Evolutionary conservation across 2,113 vertebrate species (phyloP).

Genomic region (Mobula birostris): DNA sequence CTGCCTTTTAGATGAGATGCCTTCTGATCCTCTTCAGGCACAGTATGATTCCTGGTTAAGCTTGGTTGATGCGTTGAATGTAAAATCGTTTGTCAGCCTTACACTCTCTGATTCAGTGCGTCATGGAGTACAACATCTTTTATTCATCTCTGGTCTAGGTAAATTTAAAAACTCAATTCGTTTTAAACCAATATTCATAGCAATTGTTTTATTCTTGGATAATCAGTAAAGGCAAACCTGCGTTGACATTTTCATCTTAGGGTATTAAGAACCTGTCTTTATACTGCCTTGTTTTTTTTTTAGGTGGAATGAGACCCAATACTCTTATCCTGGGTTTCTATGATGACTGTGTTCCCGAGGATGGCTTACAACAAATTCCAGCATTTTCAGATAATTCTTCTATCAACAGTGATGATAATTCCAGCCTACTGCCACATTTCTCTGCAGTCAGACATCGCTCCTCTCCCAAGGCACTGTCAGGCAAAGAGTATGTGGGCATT

Average conservation of each 20-base stretch:
- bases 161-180: conserved; percentile 43
- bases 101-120: conserved; percentile 72
- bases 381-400: conserved; percentile 42
- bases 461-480: conserved; percentile 53
- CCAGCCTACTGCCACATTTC: conserved; percentile 55
- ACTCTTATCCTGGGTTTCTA: conserved; percentile 83
- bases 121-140: conserved; percentile 75
- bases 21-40: conserved; percentile 73
- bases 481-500: conserved; percentile 72
- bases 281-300: conserved; percentile 30
- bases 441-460: conserved; percentile 46
- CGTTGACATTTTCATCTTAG: neutral
- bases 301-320: conserved; percentile 86
- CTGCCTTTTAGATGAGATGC: conserved; percentile 57
- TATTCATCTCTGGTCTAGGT: conserved; percentile 87
- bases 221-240: neutral
- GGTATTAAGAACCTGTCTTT: neutral
- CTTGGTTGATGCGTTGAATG: conserved; percentile 78
- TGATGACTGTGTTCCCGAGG: conserved; percentile 56
- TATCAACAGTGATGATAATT: conserved; percentile 41
- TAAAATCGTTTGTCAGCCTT: conserved; percentile 83
- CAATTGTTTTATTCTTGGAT: neutral
- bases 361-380: conserved; percentile 54
- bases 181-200: neutral
- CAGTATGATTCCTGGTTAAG: conserved; percentile 80